Evolutionary conservation across 2,888 invertebrate genomes (phyloP).

Genomic region (Ophion costatus): DNA sequence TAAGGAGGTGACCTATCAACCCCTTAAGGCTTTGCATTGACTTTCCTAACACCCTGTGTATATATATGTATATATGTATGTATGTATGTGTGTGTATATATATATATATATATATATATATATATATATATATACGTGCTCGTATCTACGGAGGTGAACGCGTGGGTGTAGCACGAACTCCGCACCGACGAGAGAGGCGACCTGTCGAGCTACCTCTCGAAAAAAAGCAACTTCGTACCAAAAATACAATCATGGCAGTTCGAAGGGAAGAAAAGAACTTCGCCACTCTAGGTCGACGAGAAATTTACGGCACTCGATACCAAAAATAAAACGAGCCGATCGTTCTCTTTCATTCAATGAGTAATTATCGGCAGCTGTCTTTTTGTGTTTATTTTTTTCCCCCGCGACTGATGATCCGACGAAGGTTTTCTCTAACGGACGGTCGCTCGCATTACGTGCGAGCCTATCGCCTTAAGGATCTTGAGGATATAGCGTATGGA

Average conservation of each 20-base stretch:
- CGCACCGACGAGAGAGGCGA: neutral
- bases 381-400: neutral
- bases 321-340: no score
- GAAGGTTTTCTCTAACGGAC: neutral
- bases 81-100: neutral
- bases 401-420: neutral
- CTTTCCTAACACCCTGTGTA: no score
- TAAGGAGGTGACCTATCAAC: no score
- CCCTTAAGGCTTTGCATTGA: no score
- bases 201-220: neutral
- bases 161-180: constrained; percentile 29
- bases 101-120: neutral
- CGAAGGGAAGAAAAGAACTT: neutral
- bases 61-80: neutral
- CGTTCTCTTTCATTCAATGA: no score
- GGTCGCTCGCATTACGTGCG: constrained; percentile 12
- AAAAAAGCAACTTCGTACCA: constrained; percentile 19
- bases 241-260: constrained; percentile 16
- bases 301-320: neutral
- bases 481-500: constrained; percentile 51
- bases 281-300: neutral
- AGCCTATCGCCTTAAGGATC: constrained; percentile 35
- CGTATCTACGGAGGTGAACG: neutral
- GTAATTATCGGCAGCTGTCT: neutral
- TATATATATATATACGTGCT: neutral